Base-by-base conservation (phyloP, 2,888 invertebrate genomes). In the Electrophaes corylata region DNA sequence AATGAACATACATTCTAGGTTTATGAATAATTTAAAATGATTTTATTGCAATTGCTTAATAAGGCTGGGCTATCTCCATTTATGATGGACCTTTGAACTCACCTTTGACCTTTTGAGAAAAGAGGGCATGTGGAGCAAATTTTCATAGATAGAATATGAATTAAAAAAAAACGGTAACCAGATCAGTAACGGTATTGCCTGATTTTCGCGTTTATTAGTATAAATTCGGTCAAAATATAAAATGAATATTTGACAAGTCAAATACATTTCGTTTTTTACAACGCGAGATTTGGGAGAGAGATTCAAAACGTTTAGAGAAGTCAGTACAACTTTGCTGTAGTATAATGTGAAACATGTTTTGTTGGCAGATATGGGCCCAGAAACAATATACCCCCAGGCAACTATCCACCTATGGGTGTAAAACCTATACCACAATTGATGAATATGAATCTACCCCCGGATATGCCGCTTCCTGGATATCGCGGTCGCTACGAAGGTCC, bases 291-390 rank as follows among this genome's bases (percentile, higher is more conserved):
- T 29, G 26, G 26, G 18, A 18, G 2, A 2, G 14, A 16, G 4
- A 6, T 14, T 1, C 20, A 20, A 31, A 44, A 16, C 20, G 18
- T 44, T 26, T 29, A 45, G 16, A 39, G 11, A 18, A 1, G 2
- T 48, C 26, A 29, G 26, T 31, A 33, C 16, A 14, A 19, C 4
- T 6, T 35, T 19, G 12, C 31, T 37, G 26, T 26, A 6, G 14
- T 35, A 49, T 50, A 4, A 53, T 31, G 33, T 20, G 6, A 16
- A 12, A 14, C 1, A 4, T 47, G 54, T 62, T 76, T 69, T 71
- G 14, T 74, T 86, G 85, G 47, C 91, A 92, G 92, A 75, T 92
- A 88, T 77, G 86, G 86, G 33, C 77, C 86, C 58, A 81, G 91
- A 70, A 80, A 79, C 65, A 83, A 80, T 70, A 78, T 71, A 19